Base-by-base conservation (phyloP, 1,140 invertebrate species). In the Drosophila arizonae region DNA sequence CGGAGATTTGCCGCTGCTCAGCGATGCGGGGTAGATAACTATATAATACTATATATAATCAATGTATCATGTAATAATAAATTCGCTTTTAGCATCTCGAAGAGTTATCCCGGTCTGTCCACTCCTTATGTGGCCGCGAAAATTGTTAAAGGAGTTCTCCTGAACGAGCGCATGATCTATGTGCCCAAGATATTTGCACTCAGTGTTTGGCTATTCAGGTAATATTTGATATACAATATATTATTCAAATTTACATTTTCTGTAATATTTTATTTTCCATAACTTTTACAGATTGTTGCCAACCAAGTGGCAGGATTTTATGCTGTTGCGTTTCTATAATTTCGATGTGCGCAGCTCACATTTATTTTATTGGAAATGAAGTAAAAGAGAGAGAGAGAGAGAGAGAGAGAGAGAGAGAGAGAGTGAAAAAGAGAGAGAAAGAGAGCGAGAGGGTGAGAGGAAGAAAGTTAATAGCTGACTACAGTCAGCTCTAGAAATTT, bases 181-280 rank as follows among this genome's bases (percentile, higher is more conserved):
- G 90, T 91, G 61, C 90, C 90, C 39, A 91, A 84, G 82, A 91
- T 91, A 76, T 91, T 91, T 72, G 90, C 90, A 41, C 79, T 91
- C 41, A 90, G 69, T 48, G 90, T 91, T 11, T 91, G 90, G 90
- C 76, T 91, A 52, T 81, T 88, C 56, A 90, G 79, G 90, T 91
- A 56, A 62, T 4, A 51, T 13, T n/a, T 1, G 6, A 30, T 6
- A 33, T 33, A 33, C 30, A 1, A 17, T 17, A 17, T 17, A 17
- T 17, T 17, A 0, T 17, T 17, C 17, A 17, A 17, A 17, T 17
- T 17, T 17, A 0, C 17, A 17, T 0, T 17, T 17, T 17, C 17
- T 17, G 17, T 17, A 8, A 45, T 3, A 8, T n/a, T 17, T 8
- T 2, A 17, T 6, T 36, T 36, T 55, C 4, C 4, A 1, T 11